Base-by-base conservation (phyloP, 2,888 invertebrate species). In the Diaperis boleti region DNA sequence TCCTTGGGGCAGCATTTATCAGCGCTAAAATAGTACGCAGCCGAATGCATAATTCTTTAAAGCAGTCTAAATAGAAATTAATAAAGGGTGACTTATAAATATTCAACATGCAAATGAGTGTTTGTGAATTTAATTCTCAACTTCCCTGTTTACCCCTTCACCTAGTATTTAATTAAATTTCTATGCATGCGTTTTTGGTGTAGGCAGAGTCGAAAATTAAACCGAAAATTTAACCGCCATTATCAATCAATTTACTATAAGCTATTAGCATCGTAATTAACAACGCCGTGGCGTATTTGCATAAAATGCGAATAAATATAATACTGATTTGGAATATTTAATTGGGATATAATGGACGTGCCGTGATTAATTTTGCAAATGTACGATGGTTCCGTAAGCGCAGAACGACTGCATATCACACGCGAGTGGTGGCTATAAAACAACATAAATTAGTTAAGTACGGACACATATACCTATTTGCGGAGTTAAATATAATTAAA, bases 51-150 rank as follows among this genome's bases (percentile, higher is more conserved):
- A 65, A 68, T 67, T 65, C 66, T 59, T 67, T 54, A 44, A 62
- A 67, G 66, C 57, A 62, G 63, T 65, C 66, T 63, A 65, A 68
- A 69, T 66, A 65, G 69, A 69, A 70, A 68, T 69, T 68, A 66
- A 70, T 66, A 65, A 68, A 66, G 65, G 69, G 54, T 57, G 29
- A 42, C 63, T 65, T 66, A 69, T 70, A 66, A 70, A 70, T 70
- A 70, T 70, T 66, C 70, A 70, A 52, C 62, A 70, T 68, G 69
- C 64, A 70, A 70, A 70, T 70, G 67, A 63, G 62, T 65, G 65
- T 62, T 65, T 65, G 65, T 56, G 61, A 72, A 72, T 72, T 72
- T 69, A 68, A 72, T 72, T 72, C 69, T 59, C 69, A 62, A 61
- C 35, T 55, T 64, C 60, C 65, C 62, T 57, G 59, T 62, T 64